phyloP scores from a whole-genome alignment of 2,797 vertebrate species.

The Eremophila alpestris region DNA sequence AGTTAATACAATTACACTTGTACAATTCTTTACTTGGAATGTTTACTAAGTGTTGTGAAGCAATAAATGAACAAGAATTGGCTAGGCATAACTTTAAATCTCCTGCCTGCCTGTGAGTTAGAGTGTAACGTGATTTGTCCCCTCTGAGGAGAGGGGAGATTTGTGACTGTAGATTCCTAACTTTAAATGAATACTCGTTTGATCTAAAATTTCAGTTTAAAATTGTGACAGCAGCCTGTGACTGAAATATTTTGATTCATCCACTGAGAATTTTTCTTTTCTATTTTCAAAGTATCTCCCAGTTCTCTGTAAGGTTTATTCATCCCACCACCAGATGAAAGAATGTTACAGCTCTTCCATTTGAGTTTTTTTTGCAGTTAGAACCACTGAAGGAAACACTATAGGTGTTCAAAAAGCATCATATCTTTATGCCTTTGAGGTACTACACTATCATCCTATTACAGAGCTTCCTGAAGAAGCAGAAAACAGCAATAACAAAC shows the following conservation, averaged over 20 bases:
- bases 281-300: background rate
- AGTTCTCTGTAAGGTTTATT: background rate
- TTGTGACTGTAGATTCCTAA: background rate
- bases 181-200: background rate
- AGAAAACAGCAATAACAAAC: background rate
- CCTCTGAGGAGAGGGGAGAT: background rate
- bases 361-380: background rate
- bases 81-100: background rate
- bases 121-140: background rate
- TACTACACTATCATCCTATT: background rate
- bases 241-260: background rate
- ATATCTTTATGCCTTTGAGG: background rate
- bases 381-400: background rate
- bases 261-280: background rate
- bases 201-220: background rate
- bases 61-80: conserved; percentile 14
- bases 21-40: background rate
- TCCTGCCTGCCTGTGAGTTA: background rate
- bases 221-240: background rate
- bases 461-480: background rate
- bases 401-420: background rate
- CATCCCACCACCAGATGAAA: background rate
- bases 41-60: background rate
- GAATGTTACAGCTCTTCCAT: background rate
- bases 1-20: conserved; percentile 16